These are phyloP conservation scores for Novumbra hubbsi DNA, from an alignment of 2,797 vertebrate genomes.

Conservation along the genomic window DNA sequence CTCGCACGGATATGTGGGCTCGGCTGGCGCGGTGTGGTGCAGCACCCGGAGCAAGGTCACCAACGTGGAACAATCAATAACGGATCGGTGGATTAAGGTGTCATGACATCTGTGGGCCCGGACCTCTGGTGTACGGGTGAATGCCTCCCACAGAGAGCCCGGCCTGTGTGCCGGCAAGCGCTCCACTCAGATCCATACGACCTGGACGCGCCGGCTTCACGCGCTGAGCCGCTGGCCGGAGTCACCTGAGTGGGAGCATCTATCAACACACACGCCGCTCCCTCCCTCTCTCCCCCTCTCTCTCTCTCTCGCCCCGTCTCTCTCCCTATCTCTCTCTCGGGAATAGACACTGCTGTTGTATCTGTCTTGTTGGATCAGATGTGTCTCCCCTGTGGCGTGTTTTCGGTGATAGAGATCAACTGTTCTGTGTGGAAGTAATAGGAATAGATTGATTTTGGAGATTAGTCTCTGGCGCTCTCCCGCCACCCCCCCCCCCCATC, in stretches of 20 bases:
- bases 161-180: conserved; percentile 29
- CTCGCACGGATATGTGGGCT: conserved; percentile 51
- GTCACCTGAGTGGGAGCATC: conserved; percentile 7
- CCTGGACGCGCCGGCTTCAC: neutral
- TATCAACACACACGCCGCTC: neutral
- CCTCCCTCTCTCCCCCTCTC: too few relatives aligned
- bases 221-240: neutral
- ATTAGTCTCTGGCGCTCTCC: conserved; percentile 29
- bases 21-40: conserved; percentile 58
- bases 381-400: conserved; percentile 21
- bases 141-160: conserved; percentile 56
- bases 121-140: conserved; percentile 57
- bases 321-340: neutral
- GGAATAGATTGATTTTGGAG: conserved; percentile 47
- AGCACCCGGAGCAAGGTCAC: conserved; percentile 71
- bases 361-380: neutral
- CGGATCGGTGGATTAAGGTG: conserved; percentile 72
- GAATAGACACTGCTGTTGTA: neutral
- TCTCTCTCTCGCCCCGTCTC: too few relatives aligned
- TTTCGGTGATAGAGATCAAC: conserved; percentile 37
- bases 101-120: conserved; percentile 66
- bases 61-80: conserved; percentile 74
- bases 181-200: conserved; percentile 34
- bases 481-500: too few relatives aligned
- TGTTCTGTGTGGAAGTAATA: conserved; percentile 43